Conservation (phyloP, 2,113 vertebrate species). For the Tapirus terrestris region DNA sequence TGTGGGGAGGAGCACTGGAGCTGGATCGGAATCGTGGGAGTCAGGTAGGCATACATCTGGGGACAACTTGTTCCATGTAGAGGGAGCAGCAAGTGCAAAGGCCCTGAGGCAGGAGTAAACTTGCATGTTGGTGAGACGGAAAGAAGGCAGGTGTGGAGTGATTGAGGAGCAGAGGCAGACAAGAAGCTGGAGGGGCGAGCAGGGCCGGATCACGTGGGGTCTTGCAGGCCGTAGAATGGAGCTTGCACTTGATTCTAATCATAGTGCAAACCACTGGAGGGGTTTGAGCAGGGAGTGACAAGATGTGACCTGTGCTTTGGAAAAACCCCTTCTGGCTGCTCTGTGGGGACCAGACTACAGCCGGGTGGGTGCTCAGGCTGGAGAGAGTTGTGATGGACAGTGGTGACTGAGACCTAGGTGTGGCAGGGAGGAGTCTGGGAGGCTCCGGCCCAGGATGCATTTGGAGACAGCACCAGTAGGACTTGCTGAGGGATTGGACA, state of each 20-base stretch:
- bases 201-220: background rate
- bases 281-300: background rate
- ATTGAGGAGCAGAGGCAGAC: background rate
- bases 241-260: too few relatives aligned
- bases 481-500: background rate
- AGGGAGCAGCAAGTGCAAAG: background rate
- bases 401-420: background rate
- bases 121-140: background rate
- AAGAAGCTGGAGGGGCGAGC: background rate
- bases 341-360: background rate
- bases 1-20: fast-evolving
- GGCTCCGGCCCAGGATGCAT: background rate
- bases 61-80: fast-evolving
- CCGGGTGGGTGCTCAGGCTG: background rate
- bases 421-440: background rate
- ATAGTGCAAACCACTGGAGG: background rate
- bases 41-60: background rate
- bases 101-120: background rate
- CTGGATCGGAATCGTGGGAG: background rate
- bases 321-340: background rate
- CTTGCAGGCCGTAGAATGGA: background rate
- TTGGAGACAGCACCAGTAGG: background rate
- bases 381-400: background rate
- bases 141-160: background rate
- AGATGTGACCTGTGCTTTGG: background rate